Conservation (phyloP, 2,888 invertebrate genomes). For the Thymelicus acteon region DNA sequence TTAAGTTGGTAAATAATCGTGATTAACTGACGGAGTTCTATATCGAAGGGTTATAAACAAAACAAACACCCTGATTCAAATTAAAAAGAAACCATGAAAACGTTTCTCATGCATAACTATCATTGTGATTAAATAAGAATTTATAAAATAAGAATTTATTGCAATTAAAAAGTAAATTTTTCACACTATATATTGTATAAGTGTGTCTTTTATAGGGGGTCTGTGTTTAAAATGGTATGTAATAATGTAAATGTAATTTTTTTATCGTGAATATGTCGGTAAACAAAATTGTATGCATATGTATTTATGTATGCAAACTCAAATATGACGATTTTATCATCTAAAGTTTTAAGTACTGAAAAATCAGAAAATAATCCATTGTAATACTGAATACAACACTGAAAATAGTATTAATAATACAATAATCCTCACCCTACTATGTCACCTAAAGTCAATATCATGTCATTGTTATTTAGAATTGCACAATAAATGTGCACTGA, state of each 20-base stretch:
- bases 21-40: no score
- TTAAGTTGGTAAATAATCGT: no score
- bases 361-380: conserved; percentile 40
- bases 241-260: not conserved
- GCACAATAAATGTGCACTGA: not conserved
- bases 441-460: not conserved
- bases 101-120: no score
- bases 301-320: conserved; percentile 4
- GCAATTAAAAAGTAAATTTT: no score
- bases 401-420: conserved; percentile 39
- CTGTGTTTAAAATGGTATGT: not conserved
- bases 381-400: conserved; percentile 55
- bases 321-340: conserved; percentile 40
- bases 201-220: not conserved
- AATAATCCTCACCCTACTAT: conserved; percentile 5
- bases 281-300: not conserved
- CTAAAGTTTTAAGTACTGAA: conserved; percentile 44
- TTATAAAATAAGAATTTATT: no score
- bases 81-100: no score
- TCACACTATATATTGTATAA: not conserved
- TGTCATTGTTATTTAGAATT: not conserved
- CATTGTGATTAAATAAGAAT: no score
- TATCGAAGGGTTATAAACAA: no score
- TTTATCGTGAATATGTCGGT: no score
- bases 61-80: no score